A percentile compares a stretch with the other conserved stretches of the same genome.
Conservation (phyloP, 1,140 invertebrate species). For the Drosophila takahashii region DNA sequence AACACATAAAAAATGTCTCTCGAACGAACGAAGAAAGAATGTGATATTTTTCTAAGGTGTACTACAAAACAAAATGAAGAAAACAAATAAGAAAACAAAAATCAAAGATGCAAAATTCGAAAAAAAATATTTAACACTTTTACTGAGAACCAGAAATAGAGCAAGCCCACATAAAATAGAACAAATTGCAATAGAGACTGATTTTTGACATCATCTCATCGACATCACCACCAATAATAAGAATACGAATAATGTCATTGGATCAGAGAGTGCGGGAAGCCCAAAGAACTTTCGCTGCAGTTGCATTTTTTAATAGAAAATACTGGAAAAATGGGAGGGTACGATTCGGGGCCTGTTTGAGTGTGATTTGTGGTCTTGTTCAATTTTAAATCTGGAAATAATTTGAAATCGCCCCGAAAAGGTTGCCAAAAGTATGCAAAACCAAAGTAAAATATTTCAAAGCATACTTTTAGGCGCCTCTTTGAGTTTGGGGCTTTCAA, state of each 20-base stretch:
- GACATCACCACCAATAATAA: conserved; percentile 23
- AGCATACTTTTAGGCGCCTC: background rate
- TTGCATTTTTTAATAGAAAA: conserved; percentile 5
- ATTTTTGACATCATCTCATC: conserved; percentile 72
- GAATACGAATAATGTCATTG: conserved; percentile 18
- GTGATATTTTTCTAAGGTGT: conserved; percentile 85
- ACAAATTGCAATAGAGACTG: conserved; percentile 84
- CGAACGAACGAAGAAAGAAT: conserved; percentile 85
- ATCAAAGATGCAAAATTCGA: conserved; percentile 36
- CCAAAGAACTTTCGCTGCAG: conserved; percentile 10
- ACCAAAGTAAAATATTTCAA: background rate
- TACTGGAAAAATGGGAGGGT: conserved; percentile 1
- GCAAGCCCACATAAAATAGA: conserved; percentile 61
- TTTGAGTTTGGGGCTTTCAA: background rate
- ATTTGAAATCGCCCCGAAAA: background rate
- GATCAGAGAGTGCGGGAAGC: conserved; percentile 12
- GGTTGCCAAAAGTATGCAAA: background rate
- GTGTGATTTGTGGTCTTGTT: background rate
- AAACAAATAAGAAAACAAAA: conserved; percentile 42
- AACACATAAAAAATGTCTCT: conserved; percentile 80
- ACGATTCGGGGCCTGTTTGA: background rate
- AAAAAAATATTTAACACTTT: conserved; percentile 43
- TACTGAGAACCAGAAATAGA: conserved; percentile 54
- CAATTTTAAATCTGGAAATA: background rate
- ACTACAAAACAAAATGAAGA: conserved; percentile 58